Percentiles rank a stretch among this genome's conserved stretches.
Evolutionary conservation across 2,888 invertebrate genomes (phyloP).

Genomic region (Mesorhabditis belari): DNA sequence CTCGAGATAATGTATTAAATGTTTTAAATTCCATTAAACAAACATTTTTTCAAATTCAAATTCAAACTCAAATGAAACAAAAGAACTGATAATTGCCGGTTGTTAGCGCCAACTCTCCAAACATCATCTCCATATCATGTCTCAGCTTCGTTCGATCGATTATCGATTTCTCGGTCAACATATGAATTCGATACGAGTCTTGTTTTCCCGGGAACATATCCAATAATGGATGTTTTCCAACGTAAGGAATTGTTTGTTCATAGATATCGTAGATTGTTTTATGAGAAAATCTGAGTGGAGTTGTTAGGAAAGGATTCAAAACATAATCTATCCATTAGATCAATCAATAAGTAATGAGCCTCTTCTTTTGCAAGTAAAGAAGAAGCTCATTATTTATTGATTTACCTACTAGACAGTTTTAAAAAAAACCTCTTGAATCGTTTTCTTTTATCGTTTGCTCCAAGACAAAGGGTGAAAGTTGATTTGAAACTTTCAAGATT

Average conservation of each 20-base stretch:
- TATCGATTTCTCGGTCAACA: not conserved
- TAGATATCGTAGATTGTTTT: not conserved
- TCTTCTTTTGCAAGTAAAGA: too few relatives aligned
- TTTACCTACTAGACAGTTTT: too few relatives aligned
- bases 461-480: not conserved
- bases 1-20: too few relatives aligned
- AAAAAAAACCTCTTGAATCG: too few relatives aligned
- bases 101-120: not conserved
- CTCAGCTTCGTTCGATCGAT: not conserved
- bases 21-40: too few relatives aligned
- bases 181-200: not conserved
- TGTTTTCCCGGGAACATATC: not conserved
- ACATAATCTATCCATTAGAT: too few relatives aligned
- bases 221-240: not conserved
- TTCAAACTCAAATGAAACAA: not conserved
- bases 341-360: too few relatives aligned
- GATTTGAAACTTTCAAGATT: not conserved
- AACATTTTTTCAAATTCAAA: not conserved
- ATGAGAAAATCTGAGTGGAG: not conserved
- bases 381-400: too few relatives aligned
- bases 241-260: not conserved
- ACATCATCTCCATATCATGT: not conserved
- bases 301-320: too few relatives aligned
- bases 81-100: not conserved
- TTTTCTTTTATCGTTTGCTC: too few relatives aligned